Evolutionary conservation across 2,888 invertebrate species (phyloP), one percentile per base, ranked within the genome.

Genomic region (Altica lythri): DNA sequence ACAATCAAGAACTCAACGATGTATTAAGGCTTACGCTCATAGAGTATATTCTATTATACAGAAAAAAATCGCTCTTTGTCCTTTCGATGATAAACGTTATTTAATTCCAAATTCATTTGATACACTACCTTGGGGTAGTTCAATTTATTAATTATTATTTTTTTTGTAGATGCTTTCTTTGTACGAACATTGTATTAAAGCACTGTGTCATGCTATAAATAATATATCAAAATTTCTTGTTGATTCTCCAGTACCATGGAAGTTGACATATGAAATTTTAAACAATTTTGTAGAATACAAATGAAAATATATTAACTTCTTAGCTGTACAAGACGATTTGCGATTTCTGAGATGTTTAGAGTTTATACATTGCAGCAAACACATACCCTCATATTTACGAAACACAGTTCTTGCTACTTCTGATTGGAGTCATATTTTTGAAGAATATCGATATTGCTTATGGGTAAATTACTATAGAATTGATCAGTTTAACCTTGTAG

Each of bases 61-160:
- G 22, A 17, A 22, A 8, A 37, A 47, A 35, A 27, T 46, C 8
- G 34, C 34, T 22, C 10, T 46, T 34, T 35, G 46, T 35, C 46
- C 46, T 13, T 3, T 22, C 1, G 46, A 47, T 37, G 25, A 47
- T 29, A 47, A 47, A 16, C 35, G 37, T 8, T 16, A 37, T 14
- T 14, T 47, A 19, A 13, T 47, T 14, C 25, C 46, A 2, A 10
- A 17, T 6, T 18, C 25, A 0, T 37, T 17, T 37, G 19, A 47
- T 9, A 47, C 46, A 2, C 19, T 46, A n/a, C 45, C 34, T 5
- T 46, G 45, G 34, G 45, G 45, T 46, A 46, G 19, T 8, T 10
- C 13, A 17, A 22, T 25, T n/a, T 3, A 27, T 1, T 38, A 12
- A 40, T 14, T 40, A 5, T 22, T 10, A 13, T 40, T 14, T 12